Percentiles rank a stretch among this genome's conserved stretches.
phyloP scores from a whole-genome alignment of 2,888 invertebrate species.

The Geophilus truncorum region DNA sequence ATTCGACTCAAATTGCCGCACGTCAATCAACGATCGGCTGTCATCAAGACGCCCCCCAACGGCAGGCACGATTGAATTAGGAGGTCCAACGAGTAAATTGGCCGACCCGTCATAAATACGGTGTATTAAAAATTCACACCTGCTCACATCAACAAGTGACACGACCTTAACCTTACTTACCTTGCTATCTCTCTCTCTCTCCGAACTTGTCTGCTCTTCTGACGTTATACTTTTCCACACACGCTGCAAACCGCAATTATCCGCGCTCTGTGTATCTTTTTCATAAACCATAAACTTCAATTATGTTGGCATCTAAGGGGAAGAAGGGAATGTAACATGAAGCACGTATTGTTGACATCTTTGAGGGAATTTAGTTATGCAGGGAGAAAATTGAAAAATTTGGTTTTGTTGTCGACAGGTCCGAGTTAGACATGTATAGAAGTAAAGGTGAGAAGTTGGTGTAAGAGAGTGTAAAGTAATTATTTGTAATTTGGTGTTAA shows the following conservation, averaged over 20 bases:
- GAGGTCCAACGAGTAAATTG: not conserved
- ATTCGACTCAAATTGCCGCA: not conserved
- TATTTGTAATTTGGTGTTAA: too few relatives aligned
- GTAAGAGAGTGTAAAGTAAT: too few relatives aligned
- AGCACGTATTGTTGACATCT: too few relatives aligned
- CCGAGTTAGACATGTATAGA: too few relatives aligned
- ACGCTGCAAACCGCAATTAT: not conserved
- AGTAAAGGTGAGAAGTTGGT: too few relatives aligned
- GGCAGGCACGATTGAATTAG: not conserved
- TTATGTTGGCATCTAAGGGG: too few relatives aligned
- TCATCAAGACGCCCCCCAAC: not conserved
- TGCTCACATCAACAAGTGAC: not conserved
- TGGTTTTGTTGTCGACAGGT: too few relatives aligned
- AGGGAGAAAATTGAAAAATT: too few relatives aligned
- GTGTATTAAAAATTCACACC: not conserved
- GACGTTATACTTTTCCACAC: not conserved
- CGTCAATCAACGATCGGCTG: not conserved
- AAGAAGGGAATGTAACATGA: not conserved
- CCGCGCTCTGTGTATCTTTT: too few relatives aligned
- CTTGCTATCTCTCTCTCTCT: not conserved
- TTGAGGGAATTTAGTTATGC: too few relatives aligned
- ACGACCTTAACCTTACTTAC: not conserved
- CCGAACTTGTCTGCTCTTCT: not conserved
- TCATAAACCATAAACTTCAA: too few relatives aligned
- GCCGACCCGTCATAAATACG: not conserved